Evolutionary conservation across 2,113 vertebrate species (phyloP).

Genomic region (Herpetotheres cachinnans): DNA sequence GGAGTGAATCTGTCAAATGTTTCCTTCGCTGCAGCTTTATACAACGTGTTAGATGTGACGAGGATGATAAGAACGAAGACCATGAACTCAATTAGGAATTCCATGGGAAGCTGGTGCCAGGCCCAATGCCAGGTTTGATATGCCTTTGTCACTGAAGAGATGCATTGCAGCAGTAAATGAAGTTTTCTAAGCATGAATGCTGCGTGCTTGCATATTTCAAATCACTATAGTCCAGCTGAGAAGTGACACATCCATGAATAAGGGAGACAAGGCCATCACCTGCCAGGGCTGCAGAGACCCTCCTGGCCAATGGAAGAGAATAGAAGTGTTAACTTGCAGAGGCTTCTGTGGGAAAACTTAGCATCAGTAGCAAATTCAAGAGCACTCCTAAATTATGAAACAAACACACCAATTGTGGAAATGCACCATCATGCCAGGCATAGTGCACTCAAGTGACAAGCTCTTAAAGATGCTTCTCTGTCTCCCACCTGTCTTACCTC

Average conservation of each 20-base stretch:
- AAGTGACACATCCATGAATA: conserved; percentile 43
- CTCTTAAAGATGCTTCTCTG: neutral
- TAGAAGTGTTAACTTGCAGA: neutral
- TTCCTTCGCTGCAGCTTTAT: neutral
- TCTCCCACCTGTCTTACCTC: neutral
- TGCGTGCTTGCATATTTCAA: conserved; percentile 27
- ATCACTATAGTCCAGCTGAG: conserved; percentile 47
- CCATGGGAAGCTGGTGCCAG: conserved; percentile 29
- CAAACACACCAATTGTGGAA: neutral
- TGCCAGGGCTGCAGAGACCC: neutral
- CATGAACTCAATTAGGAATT: conserved; percentile 36
- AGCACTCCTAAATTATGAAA: neutral
- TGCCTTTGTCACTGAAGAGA: conserved; percentile 48
- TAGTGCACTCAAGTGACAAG: neutral
- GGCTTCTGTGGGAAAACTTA: neutral
- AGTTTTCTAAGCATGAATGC: conserved; percentile 49
- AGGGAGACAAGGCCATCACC: conserved; percentile 25
- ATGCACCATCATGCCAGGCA: neutral
- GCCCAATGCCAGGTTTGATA: conserved; percentile 43
- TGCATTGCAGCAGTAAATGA: conserved; percentile 48
- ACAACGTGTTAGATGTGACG: neutral
- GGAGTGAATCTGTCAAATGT: neutral
- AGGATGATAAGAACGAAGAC: conserved; percentile 19
- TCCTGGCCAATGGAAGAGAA: neutral
- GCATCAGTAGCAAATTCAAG: neutral